phyloP scores from a whole-genome alignment of 1,140 invertebrate species.

The Drosophila busckii region DNA sequence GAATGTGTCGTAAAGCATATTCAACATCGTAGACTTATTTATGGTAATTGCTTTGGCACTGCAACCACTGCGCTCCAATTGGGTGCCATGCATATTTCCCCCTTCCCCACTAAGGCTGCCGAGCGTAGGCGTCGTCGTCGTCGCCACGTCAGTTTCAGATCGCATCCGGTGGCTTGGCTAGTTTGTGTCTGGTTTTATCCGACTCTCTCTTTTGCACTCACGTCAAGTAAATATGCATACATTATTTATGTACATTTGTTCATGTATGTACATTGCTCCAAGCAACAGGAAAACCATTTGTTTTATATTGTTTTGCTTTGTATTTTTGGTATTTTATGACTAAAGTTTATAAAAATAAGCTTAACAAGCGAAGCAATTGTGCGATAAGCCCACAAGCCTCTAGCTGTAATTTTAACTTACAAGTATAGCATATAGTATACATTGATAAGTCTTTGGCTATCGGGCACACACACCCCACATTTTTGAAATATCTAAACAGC shows the following conservation, averaged over 20 bases:
- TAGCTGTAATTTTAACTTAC: too few relatives aligned
- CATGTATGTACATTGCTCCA: too few relatives aligned
- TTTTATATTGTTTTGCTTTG: constrained; percentile 12
- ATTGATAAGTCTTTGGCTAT: too few relatives aligned
- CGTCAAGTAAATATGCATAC: constrained; percentile 5
- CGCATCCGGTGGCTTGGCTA: constrained; percentile 14
- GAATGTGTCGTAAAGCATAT: constrained; percentile 20
- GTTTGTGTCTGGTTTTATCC: constrained; percentile 1
- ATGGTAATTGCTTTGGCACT: constrained; percentile 16
- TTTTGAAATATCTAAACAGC: constrained; percentile 45
- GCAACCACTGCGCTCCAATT: constrained; percentile 14
- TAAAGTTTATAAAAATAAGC: too few relatives aligned
- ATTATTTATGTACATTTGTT: too few relatives aligned
- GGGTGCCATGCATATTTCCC: too few relatives aligned
- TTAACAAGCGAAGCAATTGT: too few relatives aligned
- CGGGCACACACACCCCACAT: too few relatives aligned
- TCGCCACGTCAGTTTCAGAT: constrained; percentile 6
- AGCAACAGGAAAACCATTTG: too few relatives aligned
- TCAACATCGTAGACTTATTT: constrained; percentile 10
- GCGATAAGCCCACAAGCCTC: neutral
- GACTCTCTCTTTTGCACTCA: constrained; percentile 38
- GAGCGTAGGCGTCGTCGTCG: constrained; percentile 11
- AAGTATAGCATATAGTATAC: too few relatives aligned
- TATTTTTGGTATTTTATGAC: neutral
- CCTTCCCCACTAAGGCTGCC: constrained; percentile 32